These are phyloP conservation scores for Limenitis camilla DNA, from an alignment of 2,888 invertebrate genomes.

Conservation along the genomic window DNA sequence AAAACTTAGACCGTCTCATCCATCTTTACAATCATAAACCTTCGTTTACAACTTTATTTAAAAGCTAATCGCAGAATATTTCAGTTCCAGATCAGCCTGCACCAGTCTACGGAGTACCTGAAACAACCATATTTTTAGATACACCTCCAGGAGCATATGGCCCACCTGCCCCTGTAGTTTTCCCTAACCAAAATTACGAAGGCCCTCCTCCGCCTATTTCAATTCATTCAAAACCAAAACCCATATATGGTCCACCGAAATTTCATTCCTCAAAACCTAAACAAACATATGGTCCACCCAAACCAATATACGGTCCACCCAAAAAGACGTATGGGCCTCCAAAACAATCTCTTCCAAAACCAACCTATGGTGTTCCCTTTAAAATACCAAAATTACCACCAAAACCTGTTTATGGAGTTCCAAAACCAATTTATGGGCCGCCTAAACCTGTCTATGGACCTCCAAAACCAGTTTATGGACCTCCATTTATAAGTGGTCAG, in stretches of 20 bases:
- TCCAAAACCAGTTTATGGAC: conserved; percentile 44
- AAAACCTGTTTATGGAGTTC: conserved; percentile 42
- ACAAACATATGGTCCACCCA: conserved; percentile 62
- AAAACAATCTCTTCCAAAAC: conserved; percentile 46
- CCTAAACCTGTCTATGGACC: conserved; percentile 60
- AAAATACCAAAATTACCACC: conserved; percentile 47
- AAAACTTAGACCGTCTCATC: background rate
- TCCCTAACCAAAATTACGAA: conserved; percentile 57
- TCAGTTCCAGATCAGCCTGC: conserved; percentile 57
- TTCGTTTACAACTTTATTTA: background rate
- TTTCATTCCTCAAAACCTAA: conserved; percentile 41
- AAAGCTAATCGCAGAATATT: background rate
- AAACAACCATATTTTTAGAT: conserved; percentile 46
- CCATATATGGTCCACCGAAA: conserved; percentile 47
- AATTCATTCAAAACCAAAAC: conserved; percentile 53
- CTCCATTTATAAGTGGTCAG: conserved; percentile 34
- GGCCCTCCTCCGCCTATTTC: conserved; percentile 68
- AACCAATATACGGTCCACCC: conserved; percentile 48
- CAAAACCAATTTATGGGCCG: conserved; percentile 57
- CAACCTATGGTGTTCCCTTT: conserved; percentile 50
- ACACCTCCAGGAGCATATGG: conserved; percentile 64
- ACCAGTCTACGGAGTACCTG: conserved; percentile 76
- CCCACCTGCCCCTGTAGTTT: conserved; percentile 63
- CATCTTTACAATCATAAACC: background rate
- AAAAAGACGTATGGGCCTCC: conserved; percentile 48